These are phyloP conservation scores for Eidolon helvum DNA, from an alignment of 2,113 vertebrate species.

Conservation along the genomic window DNA sequence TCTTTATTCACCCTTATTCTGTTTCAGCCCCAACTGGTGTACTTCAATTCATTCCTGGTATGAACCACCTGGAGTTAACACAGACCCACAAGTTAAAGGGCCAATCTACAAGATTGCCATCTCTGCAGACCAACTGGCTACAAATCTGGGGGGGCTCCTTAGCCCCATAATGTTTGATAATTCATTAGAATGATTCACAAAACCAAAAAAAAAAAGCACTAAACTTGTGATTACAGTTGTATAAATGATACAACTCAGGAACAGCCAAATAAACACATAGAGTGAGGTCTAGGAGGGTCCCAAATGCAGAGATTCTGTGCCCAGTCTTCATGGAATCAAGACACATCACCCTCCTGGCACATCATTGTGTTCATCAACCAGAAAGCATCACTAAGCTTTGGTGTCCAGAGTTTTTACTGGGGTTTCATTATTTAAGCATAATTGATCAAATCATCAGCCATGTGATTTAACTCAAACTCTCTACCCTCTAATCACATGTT, in stretches of 20 bases:
- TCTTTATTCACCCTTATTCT: not conserved
- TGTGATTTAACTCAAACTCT: not conserved
- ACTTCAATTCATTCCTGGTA: not conserved
- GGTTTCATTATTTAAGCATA: not conserved
- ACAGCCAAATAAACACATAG: not conserved
- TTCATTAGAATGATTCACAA: not conserved
- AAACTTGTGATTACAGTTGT: not conserved
- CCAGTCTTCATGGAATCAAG: not conserved
- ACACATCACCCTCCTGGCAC: not conserved
- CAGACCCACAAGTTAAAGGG: not conserved
- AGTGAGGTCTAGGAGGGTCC: not conserved
- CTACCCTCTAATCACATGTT: not conserved
- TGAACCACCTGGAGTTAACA: not conserved
- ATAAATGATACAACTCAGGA: not conserved
- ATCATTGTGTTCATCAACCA: not conserved
- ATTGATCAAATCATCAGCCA: not conserved
- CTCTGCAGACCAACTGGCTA: not conserved
- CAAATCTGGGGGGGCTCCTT: not conserved
- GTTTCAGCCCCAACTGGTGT: not conserved
- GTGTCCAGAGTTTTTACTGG: not conserved
- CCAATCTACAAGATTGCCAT: not conserved
- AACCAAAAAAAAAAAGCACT: not conserved
- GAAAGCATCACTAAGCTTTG: not conserved
- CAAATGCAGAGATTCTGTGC: not conserved
- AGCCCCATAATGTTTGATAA: not conserved